phyloP scores from a whole-genome alignment of 1,140 invertebrate genomes.

The Ips nitidus region DNA sequence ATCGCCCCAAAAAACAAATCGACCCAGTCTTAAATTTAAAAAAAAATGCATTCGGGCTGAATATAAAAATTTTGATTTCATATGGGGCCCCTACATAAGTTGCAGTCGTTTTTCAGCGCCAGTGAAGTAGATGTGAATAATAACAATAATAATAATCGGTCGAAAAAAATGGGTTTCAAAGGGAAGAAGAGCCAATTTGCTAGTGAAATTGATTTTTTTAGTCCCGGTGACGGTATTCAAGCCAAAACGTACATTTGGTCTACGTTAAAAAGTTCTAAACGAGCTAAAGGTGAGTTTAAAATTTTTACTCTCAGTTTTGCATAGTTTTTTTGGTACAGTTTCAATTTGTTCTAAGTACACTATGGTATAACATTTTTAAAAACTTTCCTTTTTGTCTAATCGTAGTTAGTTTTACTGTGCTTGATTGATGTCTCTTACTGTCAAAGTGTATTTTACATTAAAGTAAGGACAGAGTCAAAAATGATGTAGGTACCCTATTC shows the following conservation, averaged over 20 bases:
- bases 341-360: too few species aligned
- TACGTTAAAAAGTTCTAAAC: conserved; percentile 44
- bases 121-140: conserved; percentile 46
- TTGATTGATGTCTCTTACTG: too few species aligned
- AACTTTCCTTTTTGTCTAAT: too few species aligned
- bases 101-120: conserved; percentile 45
- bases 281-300: conserved; percentile 40
- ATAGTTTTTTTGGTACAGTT: too few species aligned
- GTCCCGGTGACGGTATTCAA: conserved; percentile 42
- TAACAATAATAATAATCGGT: conserved; percentile 32
- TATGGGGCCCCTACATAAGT: conserved; percentile 44
- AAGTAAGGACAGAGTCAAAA: too few species aligned
- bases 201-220: conserved; percentile 47
- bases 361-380: too few species aligned
- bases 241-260: conserved; percentile 47
- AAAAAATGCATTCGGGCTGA: too few species aligned
- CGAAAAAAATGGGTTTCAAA: conserved; percentile 43
- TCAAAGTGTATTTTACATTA: too few species aligned
- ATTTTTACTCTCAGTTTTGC: neutral
- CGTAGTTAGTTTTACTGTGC: too few species aligned
- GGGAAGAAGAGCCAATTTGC: conserved; percentile 45
- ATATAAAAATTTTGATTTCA: neutral
- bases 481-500: too few species aligned
- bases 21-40: too few species aligned
- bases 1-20: too few species aligned